Evolutionary conservation across 2,113 vertebrate species (phyloP).

Genomic region (Oncorhynchus keta): DNA sequence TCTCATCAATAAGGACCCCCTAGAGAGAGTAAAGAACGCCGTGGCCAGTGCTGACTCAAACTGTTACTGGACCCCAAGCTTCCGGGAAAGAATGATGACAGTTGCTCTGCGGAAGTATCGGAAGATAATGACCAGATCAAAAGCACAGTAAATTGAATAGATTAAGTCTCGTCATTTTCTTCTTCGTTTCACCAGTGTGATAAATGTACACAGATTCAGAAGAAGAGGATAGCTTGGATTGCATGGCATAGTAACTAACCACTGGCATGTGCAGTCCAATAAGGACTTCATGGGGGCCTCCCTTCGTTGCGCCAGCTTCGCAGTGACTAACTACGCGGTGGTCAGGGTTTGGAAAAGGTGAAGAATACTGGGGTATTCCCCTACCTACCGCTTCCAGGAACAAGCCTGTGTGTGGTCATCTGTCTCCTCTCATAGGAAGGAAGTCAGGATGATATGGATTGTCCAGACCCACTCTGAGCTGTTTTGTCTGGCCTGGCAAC

Average conservation of each 20-base stretch:
- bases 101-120: conserved; percentile 26
- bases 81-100: conserved; percentile 39
- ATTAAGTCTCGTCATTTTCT: conserved; percentile 31
- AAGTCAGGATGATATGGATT: conserved; percentile 55
- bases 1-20: conserved; percentile 57
- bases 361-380: conserved; percentile 47
- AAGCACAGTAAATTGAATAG: conserved; percentile 46
- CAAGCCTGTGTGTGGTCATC: background rate
- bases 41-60: conserved; percentile 53
- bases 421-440: conserved; percentile 45
- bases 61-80: conserved; percentile 38
- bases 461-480: conserved; percentile 58
- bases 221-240: too few species aligned
- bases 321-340: conserved; percentile 18
- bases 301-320: too few species aligned
- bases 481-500: conserved; percentile 59
- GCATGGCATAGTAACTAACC: conserved; percentile 2
- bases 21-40: conserved; percentile 48
- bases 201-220: too few species aligned
- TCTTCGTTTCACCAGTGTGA: background rate
- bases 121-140: conserved; percentile 39
- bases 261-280: conserved; percentile 6
- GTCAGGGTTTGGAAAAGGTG: conserved; percentile 13
- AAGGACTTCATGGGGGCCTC: too few species aligned
- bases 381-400: conserved; percentile 48